Evolutionary conservation across 2,888 invertebrate species (phyloP).

Genomic region (Chrysina gloriosa): DNA sequence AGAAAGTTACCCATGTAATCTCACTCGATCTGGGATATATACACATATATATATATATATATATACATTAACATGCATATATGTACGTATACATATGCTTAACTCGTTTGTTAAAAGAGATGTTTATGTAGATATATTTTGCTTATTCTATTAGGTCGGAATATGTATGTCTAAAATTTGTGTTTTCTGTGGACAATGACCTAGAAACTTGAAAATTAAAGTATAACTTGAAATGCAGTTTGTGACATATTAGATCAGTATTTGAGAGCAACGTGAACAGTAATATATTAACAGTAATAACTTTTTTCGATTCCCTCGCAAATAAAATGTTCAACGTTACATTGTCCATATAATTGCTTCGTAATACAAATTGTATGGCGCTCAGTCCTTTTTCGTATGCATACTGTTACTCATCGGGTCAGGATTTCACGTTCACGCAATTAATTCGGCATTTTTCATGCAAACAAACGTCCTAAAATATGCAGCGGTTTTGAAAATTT

Average conservation of each 20-base stretch:
- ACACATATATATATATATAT: too few relatives aligned
- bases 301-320: too few relatives aligned
- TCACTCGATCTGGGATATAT: too few relatives aligned
- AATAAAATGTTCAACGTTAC: too few relatives aligned
- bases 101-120: too few relatives aligned
- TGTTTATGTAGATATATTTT: too few relatives aligned
- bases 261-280: neutral
- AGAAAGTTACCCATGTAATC: too few relatives aligned
- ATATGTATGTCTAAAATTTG: too few relatives aligned
- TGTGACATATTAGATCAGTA: neutral
- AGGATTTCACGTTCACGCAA: slow-evolving; percentile 30
- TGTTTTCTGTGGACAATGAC: neutral
- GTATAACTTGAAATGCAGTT: neutral
- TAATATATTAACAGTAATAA: neutral
- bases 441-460: slow-evolving; percentile 36
- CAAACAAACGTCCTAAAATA: slow-evolving; percentile 35
- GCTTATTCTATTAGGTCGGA: too few relatives aligned
- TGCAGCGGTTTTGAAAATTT: slow-evolving; percentile 32
- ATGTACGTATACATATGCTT: too few relatives aligned
- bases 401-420: neutral
- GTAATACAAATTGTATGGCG: neutral
- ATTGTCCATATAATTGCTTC: neutral
- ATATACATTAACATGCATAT: too few relatives aligned
- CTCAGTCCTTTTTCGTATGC: neutral
- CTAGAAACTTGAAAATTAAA: neutral